A percentile compares a stretch with the other conserved stretches of the same genome.
Conservation (phyloP, 2,113 vertebrate genomes). For the Meles meles region DNA sequence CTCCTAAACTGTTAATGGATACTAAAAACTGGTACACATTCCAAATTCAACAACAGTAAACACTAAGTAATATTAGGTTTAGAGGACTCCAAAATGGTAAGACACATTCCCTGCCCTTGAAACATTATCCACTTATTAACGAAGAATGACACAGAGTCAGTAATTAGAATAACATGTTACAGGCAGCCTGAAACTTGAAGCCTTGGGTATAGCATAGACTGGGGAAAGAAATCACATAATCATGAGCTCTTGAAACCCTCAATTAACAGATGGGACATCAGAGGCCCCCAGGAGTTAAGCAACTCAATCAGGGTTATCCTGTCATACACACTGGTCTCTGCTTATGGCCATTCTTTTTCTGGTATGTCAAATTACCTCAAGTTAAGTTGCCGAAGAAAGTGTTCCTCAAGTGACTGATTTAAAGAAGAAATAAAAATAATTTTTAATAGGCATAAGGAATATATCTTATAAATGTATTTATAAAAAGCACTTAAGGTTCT, state of each 20-base stretch:
- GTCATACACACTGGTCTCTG: neutral
- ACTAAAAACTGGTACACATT: neutral
- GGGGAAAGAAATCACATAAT: neutral
- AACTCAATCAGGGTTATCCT: neutral
- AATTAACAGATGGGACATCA: neutral
- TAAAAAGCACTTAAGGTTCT: neutral
- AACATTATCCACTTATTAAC: neutral
- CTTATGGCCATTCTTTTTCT: neutral
- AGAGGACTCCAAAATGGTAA: neutral
- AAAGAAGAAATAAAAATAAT: neutral
- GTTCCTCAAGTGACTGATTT: neutral
- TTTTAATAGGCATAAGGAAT: neutral
- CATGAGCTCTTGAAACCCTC: neutral
- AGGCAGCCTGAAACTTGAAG: neutral
- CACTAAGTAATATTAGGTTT: neutral
- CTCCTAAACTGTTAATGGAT: neutral
- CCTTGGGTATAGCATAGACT: neutral
- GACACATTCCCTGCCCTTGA: neutral
- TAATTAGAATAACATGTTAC: slow-evolving; percentile 14
- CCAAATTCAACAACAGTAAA: neutral
- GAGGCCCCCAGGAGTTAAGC: neutral
- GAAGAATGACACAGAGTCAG: neutral
- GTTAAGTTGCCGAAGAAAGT: neutral
- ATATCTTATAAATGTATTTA: neutral
- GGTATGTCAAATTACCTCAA: neutral